These are phyloP conservation scores for Monarcha castaneiventris DNA, from an alignment of 2,113 vertebrate species.

Conservation along the genomic window DNA sequence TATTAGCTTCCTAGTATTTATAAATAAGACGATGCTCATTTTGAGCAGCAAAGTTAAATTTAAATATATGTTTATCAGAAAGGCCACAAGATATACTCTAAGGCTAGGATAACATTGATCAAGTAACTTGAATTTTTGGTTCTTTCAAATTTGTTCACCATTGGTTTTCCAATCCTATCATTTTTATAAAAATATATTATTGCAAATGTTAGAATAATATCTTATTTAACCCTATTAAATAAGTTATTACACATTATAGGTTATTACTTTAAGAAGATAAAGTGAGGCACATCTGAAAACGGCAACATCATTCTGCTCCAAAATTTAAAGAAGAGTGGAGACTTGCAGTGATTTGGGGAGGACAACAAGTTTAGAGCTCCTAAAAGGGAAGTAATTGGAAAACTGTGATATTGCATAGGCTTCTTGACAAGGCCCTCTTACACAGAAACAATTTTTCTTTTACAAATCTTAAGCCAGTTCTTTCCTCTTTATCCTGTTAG, in stretches of 20 bases:
- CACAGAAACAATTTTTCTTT: background rate
- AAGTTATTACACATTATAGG: background rate
- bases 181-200: background rate
- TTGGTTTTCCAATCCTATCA: background rate
- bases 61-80: background rate
- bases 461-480: background rate
- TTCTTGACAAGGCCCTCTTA: background rate
- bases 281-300: background rate
- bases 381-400: background rate
- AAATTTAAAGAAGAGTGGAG: background rate
- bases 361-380: rapidly evolving
- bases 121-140: background rate
- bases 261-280: background rate
- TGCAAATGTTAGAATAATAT: background rate
- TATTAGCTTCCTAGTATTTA: background rate
- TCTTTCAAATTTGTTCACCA: background rate
- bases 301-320: background rate
- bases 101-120: background rate
- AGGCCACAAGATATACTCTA: background rate
- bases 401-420: background rate
- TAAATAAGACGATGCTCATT: background rate
- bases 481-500: background rate
- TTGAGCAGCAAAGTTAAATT: background rate
- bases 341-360: background rate
- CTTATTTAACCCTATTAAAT: background rate